Percentiles rank a stretch among this genome's conserved stretches.
Conservation (phyloP, 2,113 vertebrate genomes). For the crab-eating macaque (Macaca fascicularis) region T2T-MFA8v1.1 NC_088377.1:37898001-37898500, state of each 20-base stretch:
- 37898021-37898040: too few species aligned
- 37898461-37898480: not conserved
- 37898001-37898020: not conserved
- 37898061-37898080: not conserved
- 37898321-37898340: not conserved
- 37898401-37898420: too few species aligned
- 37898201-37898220: not conserved
- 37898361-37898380: rapidly evolving
- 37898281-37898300: not conserved
- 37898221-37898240: not conserved
- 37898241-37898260: not conserved
- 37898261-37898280: not conserved
- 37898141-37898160: not conserved
- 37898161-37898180: not conserved
- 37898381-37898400: not conserved
- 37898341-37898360: too few species aligned
- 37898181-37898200: not conserved
- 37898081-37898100: too few species aligned
- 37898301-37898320: not conserved
- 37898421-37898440: too few species aligned
- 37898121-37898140: not conserved
- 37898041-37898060: not conserved
- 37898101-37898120: rapidly evolving
- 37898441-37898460: not conserved
- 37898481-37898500: not conserved